Conservation (phyloP, 2,797 vertebrate species). For the Tokudaia tokunoshimensis region DNA sequence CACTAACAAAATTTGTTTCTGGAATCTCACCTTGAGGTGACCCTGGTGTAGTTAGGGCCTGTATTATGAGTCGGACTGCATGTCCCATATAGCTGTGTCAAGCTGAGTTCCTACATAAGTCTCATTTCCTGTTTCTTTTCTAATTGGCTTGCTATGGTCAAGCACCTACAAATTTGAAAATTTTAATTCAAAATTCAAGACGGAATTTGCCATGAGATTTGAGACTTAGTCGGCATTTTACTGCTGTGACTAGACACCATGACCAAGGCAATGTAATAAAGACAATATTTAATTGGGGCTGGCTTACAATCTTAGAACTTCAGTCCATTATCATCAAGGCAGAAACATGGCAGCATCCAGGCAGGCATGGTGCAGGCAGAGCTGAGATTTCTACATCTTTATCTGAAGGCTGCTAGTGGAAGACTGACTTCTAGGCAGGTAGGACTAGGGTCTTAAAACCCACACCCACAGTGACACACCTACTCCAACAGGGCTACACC, state of each 20-base stretch:
- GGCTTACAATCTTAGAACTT: neutral
- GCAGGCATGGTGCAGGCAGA: neutral
- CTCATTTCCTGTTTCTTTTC: constrained; percentile 51
- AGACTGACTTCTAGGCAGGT: neutral
- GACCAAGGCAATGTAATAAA: neutral
- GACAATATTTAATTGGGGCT: neutral
- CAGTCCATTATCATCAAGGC: neutral
- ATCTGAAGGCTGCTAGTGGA: neutral
- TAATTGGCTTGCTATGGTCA: constrained; percentile 17
- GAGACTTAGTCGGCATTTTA: neutral
- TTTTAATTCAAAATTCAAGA: constrained; percentile 52
- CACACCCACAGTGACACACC: neutral
- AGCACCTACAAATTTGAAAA: constrained; percentile 45
- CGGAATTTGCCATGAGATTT: constrained; percentile 35
- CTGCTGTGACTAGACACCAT: neutral
- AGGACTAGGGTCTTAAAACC: neutral
- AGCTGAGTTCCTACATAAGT: neutral
- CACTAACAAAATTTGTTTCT: neutral
- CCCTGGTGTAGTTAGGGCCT: neutral
- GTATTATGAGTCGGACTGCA: neutral
- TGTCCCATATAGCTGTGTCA: too few species aligned
- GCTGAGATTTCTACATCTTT: neutral
- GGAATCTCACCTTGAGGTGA: neutral
- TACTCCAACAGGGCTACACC: neutral
- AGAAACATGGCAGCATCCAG: neutral